Evolutionary conservation across 2,888 invertebrate species (phyloP).

Genomic region (Pseudanteris insignis): DNA sequence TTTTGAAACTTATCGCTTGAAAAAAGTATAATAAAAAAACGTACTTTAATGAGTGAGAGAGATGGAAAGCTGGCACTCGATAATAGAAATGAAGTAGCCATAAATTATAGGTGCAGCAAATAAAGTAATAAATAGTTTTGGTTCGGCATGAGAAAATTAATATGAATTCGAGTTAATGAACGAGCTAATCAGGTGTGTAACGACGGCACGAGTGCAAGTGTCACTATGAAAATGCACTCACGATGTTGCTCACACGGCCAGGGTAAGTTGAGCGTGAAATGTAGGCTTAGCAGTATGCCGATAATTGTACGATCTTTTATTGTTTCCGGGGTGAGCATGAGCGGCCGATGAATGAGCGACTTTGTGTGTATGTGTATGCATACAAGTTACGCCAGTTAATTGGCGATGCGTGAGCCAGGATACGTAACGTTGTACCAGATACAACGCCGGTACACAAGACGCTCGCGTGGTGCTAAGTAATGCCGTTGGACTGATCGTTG

Average conservation of each 20-base stretch:
- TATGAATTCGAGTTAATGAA: too few relatives aligned
- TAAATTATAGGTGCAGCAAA: too few relatives aligned
- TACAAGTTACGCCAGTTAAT: conserved; percentile 50
- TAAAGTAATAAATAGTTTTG: too few relatives aligned
- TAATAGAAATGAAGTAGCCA: too few relatives aligned
- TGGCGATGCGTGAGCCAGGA: conserved; percentile 53
- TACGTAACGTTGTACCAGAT: conserved; percentile 56
- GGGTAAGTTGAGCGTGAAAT: conserved; percentile 5
- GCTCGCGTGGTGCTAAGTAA: conserved; percentile 44
- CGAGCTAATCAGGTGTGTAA: too few relatives aligned
- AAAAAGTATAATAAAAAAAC: too few relatives aligned
- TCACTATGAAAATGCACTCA: too few relatives aligned
- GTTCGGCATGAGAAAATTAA: not conserved
- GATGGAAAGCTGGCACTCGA: too few relatives aligned
- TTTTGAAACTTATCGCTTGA: too few relatives aligned
- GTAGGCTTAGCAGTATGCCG: conserved; percentile 8
- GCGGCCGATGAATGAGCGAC: conserved; percentile 21
- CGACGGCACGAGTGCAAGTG: too few relatives aligned
- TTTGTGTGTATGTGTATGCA: conserved; percentile 7
- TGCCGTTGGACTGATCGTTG: conserved; percentile 36
- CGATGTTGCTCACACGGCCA: too few relatives aligned
- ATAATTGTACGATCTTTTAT: conserved; percentile 17
- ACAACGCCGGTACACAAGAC: conserved; percentile 47
- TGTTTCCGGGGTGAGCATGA: conserved; percentile 23
- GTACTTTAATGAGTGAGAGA: too few relatives aligned